Percentiles rank a stretch among this genome's conserved stretches.
phyloP scores from a whole-genome alignment of 2,113 vertebrate species.

The Indicator maculatus region DNA sequence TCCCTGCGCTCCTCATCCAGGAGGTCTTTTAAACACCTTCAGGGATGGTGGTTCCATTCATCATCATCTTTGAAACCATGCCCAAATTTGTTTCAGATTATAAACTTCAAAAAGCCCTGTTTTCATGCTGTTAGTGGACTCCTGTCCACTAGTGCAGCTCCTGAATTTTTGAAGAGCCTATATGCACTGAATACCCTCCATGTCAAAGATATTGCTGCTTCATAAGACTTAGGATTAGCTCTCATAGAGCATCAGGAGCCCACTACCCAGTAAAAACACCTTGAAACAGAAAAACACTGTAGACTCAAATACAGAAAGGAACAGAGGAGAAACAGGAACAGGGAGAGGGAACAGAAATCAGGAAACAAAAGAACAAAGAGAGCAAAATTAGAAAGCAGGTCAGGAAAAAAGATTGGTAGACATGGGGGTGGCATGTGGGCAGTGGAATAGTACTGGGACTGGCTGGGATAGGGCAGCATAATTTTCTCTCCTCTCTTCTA shows the following conservation, averaged over 20 bases:
- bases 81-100: not conserved
- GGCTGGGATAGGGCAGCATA: not conserved
- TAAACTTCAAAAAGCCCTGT: not conserved
- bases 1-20: too few species aligned
- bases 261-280: not conserved
- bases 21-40: too few species aligned
- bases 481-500: not conserved
- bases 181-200: not conserved
- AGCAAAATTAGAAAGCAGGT: not conserved
- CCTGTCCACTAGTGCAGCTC: not conserved
- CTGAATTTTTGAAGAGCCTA: not conserved
- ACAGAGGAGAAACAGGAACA: not conserved
- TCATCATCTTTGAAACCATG: not conserved
- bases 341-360: not conserved
- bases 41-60: too few species aligned
- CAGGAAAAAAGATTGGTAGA: not conserved
- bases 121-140: not conserved
- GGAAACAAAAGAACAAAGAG: not conserved
- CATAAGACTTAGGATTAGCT: not conserved
- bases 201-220: not conserved
- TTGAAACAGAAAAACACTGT: not conserved
- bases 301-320: not conserved
- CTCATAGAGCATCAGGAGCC: not conserved
- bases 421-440: fast-evolving
- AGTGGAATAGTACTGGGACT: not conserved